phyloP scores from a whole-genome alignment of 2,113 vertebrate genomes.

The Cariama cristata region DNA sequence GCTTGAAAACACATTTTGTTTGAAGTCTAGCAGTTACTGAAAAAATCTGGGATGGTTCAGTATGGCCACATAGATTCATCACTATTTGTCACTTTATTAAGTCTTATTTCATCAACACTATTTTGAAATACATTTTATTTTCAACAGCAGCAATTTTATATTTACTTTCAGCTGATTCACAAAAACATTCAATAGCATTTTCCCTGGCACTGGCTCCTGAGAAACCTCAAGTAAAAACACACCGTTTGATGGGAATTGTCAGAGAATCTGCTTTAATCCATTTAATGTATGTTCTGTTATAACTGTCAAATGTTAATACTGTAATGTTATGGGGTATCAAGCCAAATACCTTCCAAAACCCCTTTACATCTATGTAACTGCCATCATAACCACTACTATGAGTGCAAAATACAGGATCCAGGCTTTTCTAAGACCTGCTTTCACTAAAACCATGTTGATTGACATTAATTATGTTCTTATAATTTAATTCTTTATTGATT shows the following conservation, averaged over 20 bases:
- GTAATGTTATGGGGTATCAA: not conserved
- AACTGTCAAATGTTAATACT: not conserved
- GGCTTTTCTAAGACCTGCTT: not conserved
- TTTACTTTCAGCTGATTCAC: not conserved
- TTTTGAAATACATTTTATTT: not conserved
- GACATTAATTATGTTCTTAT: not conserved
- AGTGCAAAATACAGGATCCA: not conserved
- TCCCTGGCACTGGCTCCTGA: not conserved
- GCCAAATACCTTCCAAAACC: not conserved
- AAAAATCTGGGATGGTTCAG: not conserved
- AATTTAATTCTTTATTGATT: not conserved
- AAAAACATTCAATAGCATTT: not conserved
- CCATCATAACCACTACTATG: not conserved
- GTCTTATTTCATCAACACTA: not conserved
- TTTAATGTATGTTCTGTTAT: not conserved
- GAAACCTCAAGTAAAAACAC: not conserved
- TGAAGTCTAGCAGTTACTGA: not conserved
- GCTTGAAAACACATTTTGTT: not conserved
- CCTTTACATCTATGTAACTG: not conserved
- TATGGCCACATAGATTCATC: not conserved
- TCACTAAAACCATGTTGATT: not conserved
- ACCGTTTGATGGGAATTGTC: not conserved
- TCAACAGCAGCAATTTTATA: not conserved
- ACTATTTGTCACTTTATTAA: not conserved
- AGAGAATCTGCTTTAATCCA: not conserved